Conservation (phyloP, 2,113 vertebrate species). For the Tor tambroides region DNA sequence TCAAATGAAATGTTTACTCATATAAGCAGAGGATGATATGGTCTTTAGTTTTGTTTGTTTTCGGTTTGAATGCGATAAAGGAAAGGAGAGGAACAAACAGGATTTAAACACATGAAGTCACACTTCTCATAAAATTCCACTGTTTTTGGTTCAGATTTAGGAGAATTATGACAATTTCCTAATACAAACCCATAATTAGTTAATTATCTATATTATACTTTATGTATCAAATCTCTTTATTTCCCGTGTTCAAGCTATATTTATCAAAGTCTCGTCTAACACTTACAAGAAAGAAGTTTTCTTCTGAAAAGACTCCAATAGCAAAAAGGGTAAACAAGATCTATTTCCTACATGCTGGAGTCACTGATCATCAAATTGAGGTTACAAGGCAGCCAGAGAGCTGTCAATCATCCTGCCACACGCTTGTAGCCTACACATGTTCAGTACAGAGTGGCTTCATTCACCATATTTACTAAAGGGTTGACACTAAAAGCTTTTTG, state of each 20-base stretch:
- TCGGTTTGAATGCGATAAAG: conserved; percentile 22
- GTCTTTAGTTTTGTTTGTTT: conserved; percentile 39
- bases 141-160: neutral
- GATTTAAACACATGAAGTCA: neutral
- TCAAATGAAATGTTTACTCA: conserved; percentile 48
- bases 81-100: conserved; percentile 25
- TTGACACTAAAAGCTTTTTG: conserved; percentile 56
- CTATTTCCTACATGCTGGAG: neutral
- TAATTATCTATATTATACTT: neutral
- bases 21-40: conserved; percentile 27
- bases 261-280: neutral
- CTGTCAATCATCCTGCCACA: no score
- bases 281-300: neutral
- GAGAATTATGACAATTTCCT: neutral
- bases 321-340: conserved; percentile 11
- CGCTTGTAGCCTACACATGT: neutral
- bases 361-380: conserved; percentile 29
- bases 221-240: neutral
- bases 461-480: conserved; percentile 39
- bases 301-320: neutral
- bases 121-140: neutral
- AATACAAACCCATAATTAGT: neutral
- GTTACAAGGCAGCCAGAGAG: neutral
- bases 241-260: neutral
- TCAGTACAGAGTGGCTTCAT: conserved; percentile 15